Conservation (phyloP, 2,888 invertebrate genomes). For the Gerris lacustris region DNA sequence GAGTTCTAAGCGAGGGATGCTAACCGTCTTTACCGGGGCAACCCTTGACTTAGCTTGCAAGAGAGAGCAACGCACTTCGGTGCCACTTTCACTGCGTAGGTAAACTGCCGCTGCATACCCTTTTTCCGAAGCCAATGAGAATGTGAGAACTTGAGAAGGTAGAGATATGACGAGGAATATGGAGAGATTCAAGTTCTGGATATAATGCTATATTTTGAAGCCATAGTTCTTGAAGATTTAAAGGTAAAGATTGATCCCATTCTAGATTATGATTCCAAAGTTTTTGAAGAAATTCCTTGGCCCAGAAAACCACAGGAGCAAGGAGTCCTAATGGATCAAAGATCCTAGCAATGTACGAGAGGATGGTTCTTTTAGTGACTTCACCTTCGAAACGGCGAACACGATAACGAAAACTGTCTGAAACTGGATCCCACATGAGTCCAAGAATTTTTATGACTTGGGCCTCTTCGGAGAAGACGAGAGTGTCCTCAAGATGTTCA, state of each 20-base stretch:
- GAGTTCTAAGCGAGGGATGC: too few species aligned
- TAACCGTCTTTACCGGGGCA: too few species aligned
- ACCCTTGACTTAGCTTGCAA: too few species aligned
- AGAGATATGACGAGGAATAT: conserved; percentile 15
- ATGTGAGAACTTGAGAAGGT: conserved; percentile 3
- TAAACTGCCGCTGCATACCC: too few species aligned
- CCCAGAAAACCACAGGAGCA: conserved; percentile 12
- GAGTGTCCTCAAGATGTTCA: not conserved
- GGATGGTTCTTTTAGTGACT: conserved; percentile 12
- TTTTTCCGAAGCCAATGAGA: conserved; percentile 23
- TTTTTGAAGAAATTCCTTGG: conserved; percentile 16
- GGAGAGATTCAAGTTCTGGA: conserved; percentile 8
- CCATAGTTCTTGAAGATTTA: conserved; percentile 5
- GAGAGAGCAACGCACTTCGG: too few species aligned
- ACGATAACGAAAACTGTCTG: conserved; percentile 15
- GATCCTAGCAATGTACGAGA: conserved; percentile 13
- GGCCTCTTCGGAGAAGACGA: conserved; percentile 16
- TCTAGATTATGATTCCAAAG: conserved; percentile 13
- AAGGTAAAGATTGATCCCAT: conserved; percentile 16
- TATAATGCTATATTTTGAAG: conserved; percentile 1
- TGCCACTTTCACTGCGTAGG: too few species aligned
- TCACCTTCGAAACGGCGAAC: not conserved
- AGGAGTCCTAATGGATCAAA: not conserved
- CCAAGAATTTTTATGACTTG: conserved; percentile 15
- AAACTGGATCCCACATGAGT: conserved; percentile 15